Evolutionary conservation across 2,888 invertebrate genomes (phyloP).

Genomic region (Pseudoips prasinana): DNA sequence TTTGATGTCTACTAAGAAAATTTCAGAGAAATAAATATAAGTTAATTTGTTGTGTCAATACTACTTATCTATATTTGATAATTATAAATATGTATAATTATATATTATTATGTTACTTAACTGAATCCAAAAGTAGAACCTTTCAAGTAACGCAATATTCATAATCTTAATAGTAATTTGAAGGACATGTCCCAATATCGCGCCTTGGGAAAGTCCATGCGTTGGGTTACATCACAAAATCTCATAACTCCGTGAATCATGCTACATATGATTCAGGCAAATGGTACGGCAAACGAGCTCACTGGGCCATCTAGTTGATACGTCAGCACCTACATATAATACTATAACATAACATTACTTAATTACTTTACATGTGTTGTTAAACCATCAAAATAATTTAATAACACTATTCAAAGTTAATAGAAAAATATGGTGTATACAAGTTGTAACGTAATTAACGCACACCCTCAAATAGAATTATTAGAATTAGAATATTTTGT

Average conservation of each 20-base stretch:
- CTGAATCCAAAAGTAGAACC: too few species aligned
- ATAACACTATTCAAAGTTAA: too few species aligned
- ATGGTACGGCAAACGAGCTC: conserved; percentile 30
- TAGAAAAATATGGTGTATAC: too few species aligned
- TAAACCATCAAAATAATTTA: conserved; percentile 2
- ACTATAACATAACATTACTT: too few species aligned
- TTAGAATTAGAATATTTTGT: too few species aligned
- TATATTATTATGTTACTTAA: too few species aligned
- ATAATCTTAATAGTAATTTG: conserved; percentile 14
- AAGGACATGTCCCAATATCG: conserved; percentile 43
- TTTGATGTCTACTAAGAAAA: conserved; percentile 9
- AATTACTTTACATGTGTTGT: conserved; percentile 12
- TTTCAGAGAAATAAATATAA: not conserved
- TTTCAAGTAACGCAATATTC: too few species aligned
- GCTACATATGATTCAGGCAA: conserved; percentile 36
- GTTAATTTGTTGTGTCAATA: too few species aligned
- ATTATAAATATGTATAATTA: too few species aligned
- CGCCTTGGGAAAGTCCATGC: conserved; percentile 41
- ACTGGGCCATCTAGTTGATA: conserved; percentile 31
- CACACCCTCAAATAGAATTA: too few species aligned
- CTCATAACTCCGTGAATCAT: conserved; percentile 53
- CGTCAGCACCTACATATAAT: conserved; percentile 17
- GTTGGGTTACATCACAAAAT: conserved; percentile 44
- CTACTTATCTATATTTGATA: too few species aligned
- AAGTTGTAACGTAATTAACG: too few species aligned